Conservation (phyloP, 2,797 vertebrate species). For the Labroides dimidiatus region DNA sequence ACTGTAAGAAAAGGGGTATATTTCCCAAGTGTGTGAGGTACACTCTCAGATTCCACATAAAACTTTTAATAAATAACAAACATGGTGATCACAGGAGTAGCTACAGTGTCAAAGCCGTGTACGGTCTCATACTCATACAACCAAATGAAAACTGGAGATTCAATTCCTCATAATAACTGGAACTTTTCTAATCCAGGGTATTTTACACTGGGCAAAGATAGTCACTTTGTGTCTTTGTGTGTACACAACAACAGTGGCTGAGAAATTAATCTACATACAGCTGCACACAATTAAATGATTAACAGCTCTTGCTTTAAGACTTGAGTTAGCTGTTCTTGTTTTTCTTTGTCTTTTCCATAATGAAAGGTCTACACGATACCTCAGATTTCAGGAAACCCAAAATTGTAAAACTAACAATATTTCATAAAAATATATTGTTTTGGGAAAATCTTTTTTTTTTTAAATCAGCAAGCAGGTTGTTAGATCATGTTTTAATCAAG, state of each 20-base stretch:
- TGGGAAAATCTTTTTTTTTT: constrained; percentile 7
- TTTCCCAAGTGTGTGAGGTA: no score
- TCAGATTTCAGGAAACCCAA: constrained; percentile 1
- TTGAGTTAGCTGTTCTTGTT: constrained; percentile 2
- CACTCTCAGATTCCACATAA: no score
- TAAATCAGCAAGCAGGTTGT: constrained; percentile 9
- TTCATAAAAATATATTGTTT: constrained; percentile 12
- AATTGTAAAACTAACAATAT: constrained; percentile 43
- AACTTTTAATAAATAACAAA: not conserved
- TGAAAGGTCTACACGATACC: constrained; percentile 31
- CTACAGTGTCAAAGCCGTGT: not conserved
- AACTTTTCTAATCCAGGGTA: not conserved
- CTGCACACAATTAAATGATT: constrained; percentile 44
- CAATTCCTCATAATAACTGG: no score
- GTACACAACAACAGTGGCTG: constrained; percentile 17
- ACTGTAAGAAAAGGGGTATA: no score
- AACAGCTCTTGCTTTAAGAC: not conserved
- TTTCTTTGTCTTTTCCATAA: constrained; percentile 30
- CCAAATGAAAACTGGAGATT: no score
- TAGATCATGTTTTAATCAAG: constrained; percentile 10
- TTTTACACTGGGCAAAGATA: constrained; percentile 30
- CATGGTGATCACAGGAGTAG: not conserved
- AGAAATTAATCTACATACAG: constrained; percentile 46
- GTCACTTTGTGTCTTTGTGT: constrained; percentile 8
- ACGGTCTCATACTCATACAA: no score